A percentile compares a stretch with the other conserved stretches of the same genome.
These are phyloP conservation scores for Abrostola tripartita DNA, from an alignment of 2,888 invertebrate species.

Conservation along the genomic window DNA sequence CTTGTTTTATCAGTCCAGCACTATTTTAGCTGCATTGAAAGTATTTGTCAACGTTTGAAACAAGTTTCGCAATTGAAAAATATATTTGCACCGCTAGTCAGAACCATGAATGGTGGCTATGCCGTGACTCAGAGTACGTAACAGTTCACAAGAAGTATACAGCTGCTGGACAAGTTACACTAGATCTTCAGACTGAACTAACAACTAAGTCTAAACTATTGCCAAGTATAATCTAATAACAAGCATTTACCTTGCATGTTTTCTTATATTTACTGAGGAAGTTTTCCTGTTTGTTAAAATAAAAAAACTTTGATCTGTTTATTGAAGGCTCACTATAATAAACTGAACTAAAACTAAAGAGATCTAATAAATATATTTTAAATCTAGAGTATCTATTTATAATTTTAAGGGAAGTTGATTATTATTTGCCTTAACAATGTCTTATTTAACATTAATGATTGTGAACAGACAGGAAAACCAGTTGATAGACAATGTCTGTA, in stretches of 20 bases:
- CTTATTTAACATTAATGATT: background rate
- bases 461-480: background rate
- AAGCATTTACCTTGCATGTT: background rate
- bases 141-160: constrained; percentile 45
- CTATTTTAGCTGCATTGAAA: constrained; percentile 40
- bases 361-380: constrained; percentile 2
- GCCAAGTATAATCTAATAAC: background rate
- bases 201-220: background rate
- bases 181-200: background rate
- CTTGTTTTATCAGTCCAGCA: constrained; percentile 38
- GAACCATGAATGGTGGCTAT: constrained; percentile 19
- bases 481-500: constrained; percentile 17
- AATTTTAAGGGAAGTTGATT: background rate
- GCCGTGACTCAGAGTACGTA: constrained; percentile 15
- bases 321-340: background rate
- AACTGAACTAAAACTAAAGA: constrained; percentile 2
- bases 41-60: constrained; percentile 35
- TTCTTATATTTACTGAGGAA: background rate
- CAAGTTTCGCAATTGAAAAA: constrained; percentile 13
- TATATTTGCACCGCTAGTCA: constrained; percentile 23
- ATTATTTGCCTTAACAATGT: background rate
- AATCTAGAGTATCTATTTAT: background rate
- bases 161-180: constrained; percentile 12
- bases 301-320: background rate
- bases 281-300: constrained; percentile 43